Evolutionary conservation across 2,113 vertebrate species (phyloP), one percentile per base, ranked within the genome.

Genomic region (Anarhynchus alexandrinus): DNA sequence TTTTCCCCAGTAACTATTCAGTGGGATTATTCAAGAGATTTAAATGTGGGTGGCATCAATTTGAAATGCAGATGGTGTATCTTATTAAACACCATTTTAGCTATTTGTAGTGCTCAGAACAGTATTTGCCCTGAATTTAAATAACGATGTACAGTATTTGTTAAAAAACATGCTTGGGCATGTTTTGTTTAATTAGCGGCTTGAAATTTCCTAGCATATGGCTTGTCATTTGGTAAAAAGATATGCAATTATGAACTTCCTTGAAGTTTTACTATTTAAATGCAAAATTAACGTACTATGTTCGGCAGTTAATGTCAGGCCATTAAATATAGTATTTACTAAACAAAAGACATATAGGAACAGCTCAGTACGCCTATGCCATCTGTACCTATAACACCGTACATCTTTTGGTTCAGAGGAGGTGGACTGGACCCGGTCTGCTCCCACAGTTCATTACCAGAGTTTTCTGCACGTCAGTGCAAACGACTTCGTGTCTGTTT

Each of bases 121-220:
- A 92, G 80, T 96, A 96, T 96, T 96, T 96, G 96, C 88, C 96
- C 94, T 94, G 76, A 97, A 96, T 97, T 94, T 95, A 96, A 95
- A 90, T 95, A 86, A 94, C 38, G 84, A 91, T 88, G 93, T 93
- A 96, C 86, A 92, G 96, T 94, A 97, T 97, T 97, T 97, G 94
- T 96, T 97, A 93, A 96, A 94, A 97, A 97, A 96, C 96, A 96
- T 91, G 88, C 96, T 96, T 93, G 87, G 30, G 45, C 95, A 93
- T 96, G 96, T 97, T 98, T 96, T 96, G 96, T 97, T 98, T 98
- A 98, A 98, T 98, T 97, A 98, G 94, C 27, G 66, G 93, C 96
- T 96, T 90, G 77, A 95, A 98, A 98, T 96, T 91, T 93, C 79
- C 92, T 66, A 97, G 89, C 97, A 98, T 98, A 97, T 97, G 97